phyloP scores from a whole-genome alignment of 2,113 vertebrate genomes.

The Brachirus orientalis region DNA sequence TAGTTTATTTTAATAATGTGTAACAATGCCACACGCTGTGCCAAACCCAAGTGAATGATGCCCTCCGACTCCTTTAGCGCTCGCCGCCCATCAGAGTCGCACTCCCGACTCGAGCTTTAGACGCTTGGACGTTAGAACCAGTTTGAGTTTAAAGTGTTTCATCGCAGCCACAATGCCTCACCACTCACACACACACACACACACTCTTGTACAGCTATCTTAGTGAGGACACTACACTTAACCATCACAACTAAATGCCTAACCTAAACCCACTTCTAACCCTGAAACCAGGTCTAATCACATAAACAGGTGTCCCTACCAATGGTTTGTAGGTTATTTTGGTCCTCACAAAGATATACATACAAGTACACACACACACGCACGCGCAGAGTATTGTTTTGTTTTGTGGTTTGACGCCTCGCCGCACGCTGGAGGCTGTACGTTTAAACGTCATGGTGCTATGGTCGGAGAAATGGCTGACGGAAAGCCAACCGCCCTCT shows the following conservation, averaged over 20 bases:
- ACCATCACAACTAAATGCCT: too few species aligned
- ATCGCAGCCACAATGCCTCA: conserved; percentile 30
- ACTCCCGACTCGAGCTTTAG: conserved; percentile 10
- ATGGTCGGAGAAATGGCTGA: conserved; percentile 12
- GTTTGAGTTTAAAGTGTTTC: conserved; percentile 16
- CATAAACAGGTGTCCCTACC: too few species aligned
- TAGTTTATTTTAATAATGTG: neutral
- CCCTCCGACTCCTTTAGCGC: conserved; percentile 19
- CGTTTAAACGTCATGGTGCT: conserved; percentile 52
- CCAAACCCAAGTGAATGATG: conserved; percentile 61
- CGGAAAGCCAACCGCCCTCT: conserved; percentile 15
- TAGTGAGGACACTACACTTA: too few species aligned
- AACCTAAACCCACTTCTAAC: too few species aligned
- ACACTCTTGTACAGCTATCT: neutral
- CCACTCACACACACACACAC: neutral
- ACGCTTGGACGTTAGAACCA: conserved; percentile 17
- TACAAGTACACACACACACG: too few species aligned
- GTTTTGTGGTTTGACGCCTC: conserved; percentile 11
- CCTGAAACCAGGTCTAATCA: too few species aligned
- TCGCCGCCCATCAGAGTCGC: neutral
- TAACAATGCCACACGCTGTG: conserved; percentile 56
- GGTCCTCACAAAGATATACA: too few species aligned
- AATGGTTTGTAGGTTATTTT: too few species aligned
- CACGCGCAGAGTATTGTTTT: neutral
- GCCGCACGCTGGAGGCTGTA: conserved; percentile 3